Base-by-base conservation (phyloP, 2,113 vertebrate species). In the Microcebus tavaratra region DNA sequence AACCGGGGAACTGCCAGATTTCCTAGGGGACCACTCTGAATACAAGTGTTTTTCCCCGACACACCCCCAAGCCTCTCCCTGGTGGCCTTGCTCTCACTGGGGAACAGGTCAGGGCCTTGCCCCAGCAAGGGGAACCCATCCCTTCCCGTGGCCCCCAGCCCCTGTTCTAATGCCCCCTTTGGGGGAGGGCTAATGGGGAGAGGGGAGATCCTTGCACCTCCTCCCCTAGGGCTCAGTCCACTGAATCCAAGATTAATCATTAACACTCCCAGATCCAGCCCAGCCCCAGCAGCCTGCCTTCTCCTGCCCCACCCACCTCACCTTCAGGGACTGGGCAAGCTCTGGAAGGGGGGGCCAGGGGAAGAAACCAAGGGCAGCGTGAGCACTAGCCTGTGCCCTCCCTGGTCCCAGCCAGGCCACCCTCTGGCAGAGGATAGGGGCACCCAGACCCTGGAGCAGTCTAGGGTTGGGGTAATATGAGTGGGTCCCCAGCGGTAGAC, bases 181-280 rank as follows among this genome's bases (percentile, higher is more conserved):
- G 14, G 17, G 34, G n/a, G 53, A 29, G 45, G 13, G 34, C 39
- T 67, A 67, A 55, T 73, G 80, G 65, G 25, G 55, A 76, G 8
- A 45, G 45, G 34, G 31, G 73, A 70, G 90, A 75, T 73, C 55
- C 65, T 75, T 8, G 87, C 36, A 87, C 78, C 57, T 83, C 82
- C 67, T 94, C 67, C 48, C 31, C 36, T 55, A 48, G 31, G 39
- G 39, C 36, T 73, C 78, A 11, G 72, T 82, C 57, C 59, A 31
- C 7, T 5, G 5, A 2, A 78, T 31, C 67, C 72, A 55, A 50
- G 86, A 92, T 97, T 96, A 97, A 98, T 97, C 75, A 97, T 97
- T 97, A 96, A 97, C 21, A 68, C 50, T 76, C 57, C 8, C 55
- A 86, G 91, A 50, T 82, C 88, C 88, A 87, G 57, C 63, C 85